Evolutionary conservation across 2,888 invertebrate species (phyloP).

Genomic region (Amiota communis): DNA sequence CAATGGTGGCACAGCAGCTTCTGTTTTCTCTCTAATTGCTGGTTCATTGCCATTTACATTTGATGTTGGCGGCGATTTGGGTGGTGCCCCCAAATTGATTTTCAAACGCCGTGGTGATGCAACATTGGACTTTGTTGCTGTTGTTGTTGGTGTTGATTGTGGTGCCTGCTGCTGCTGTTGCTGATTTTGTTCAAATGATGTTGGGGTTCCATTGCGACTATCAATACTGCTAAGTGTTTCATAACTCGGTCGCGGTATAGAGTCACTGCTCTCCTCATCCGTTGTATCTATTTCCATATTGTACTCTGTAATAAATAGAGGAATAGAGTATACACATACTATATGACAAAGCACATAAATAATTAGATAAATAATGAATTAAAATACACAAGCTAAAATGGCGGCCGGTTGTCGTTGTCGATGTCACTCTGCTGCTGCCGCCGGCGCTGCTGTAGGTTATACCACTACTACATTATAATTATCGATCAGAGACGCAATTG

Average conservation of each 20-base stretch:
- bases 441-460: too few species aligned
- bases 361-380: neutral
- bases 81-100: constrained; percentile 25
- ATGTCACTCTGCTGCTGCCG: too few species aligned
- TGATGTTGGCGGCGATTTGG: too few species aligned
- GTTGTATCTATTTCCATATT: constrained; percentile 46
- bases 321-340: neutral
- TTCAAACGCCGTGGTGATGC: constrained; percentile 25
- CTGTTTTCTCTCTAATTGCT: neutral
- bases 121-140: constrained; percentile 45
- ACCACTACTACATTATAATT: too few species aligned
- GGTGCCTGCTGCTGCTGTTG: constrained; percentile 51
- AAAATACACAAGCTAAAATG: neutral
- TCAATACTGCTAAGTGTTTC: constrained; percentile 57
- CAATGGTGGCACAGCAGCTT: constrained; percentile 6
- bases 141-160: constrained; percentile 52
- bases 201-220: constrained; percentile 47
- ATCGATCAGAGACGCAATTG: too few species aligned
- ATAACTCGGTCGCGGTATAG: constrained; percentile 66
- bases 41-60: neutral
- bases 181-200: constrained; percentile 54
- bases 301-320: neutral
- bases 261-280: constrained; percentile 61
- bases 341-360: neutral
- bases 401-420: too few species aligned